Percentiles rank a stretch among this genome's conserved stretches.
Conservation (phyloP, 2,113 vertebrate genomes). For the Megaceryle torquata region DNA sequence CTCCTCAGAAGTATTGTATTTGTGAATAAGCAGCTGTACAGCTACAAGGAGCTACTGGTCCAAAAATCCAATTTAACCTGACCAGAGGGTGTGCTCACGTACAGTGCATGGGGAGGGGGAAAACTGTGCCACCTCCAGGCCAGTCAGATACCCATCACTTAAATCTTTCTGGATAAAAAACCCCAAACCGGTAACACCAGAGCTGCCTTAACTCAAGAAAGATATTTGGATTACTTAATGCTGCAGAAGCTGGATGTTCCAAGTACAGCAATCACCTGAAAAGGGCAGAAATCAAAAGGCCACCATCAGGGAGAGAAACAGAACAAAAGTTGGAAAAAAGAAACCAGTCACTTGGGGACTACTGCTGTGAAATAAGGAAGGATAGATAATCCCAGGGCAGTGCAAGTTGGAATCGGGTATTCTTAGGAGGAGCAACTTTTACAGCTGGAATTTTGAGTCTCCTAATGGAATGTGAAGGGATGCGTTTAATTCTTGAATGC, state of each 20-base stretch:
- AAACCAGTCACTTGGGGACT: accelerated
- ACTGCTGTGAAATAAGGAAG: too few relatives aligned
- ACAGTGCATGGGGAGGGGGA: neutral
- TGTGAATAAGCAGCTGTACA: neutral
- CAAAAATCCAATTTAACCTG: neutral
- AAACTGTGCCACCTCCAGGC: neutral
- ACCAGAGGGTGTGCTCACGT: neutral
- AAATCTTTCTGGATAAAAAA: neutral
- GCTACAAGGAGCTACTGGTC: neutral
- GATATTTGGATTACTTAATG: neutral
- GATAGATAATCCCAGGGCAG: too few relatives aligned
- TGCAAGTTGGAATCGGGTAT: too few relatives aligned
- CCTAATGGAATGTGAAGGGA: neutral
- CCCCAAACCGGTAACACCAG: neutral
- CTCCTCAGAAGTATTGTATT: accelerated
- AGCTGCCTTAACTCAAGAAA: neutral
- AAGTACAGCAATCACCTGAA: neutral
- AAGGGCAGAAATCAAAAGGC: neutral
- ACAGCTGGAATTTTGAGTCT: neutral
- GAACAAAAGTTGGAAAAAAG: neutral
- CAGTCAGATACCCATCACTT: neutral
- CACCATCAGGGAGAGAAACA: neutral
- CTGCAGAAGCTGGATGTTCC: neutral
- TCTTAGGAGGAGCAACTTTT: neutral
- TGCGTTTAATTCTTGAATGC: neutral